These are phyloP conservation scores for Nannobrachium achirus DNA, from an alignment of 2,113 vertebrate genomes.

Conservation along the genomic window DNA sequence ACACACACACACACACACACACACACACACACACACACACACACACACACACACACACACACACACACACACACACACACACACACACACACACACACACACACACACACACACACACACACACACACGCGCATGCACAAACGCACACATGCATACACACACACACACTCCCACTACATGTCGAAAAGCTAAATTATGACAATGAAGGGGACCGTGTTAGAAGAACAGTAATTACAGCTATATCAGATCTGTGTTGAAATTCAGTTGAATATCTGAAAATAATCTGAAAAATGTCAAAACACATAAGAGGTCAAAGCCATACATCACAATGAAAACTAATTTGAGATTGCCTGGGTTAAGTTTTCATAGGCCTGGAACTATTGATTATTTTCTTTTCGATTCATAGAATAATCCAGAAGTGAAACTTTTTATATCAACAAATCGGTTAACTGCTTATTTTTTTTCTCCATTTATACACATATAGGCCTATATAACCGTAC, in stretches of 20 bases:
- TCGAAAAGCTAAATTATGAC: conserved; percentile 60
- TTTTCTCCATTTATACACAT: no score
- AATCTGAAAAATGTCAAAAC: conserved; percentile 44
- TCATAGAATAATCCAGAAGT: background rate
- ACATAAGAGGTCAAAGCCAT: background rate
- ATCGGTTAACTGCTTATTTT: no score
- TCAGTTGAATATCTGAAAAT: conserved; percentile 30
- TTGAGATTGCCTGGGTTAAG: no score
- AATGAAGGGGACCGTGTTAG: conserved; percentile 32
- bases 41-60: background rate
- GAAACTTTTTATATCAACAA: no score
- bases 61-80: conserved; percentile 14
- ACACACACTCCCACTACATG: conserved; percentile 16
- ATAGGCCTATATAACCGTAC: no score
- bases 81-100: conserved; percentile 8
- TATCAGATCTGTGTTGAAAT: conserved; percentile 44
- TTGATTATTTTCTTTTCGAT: background rate
- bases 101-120: conserved; percentile 3
- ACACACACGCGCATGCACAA: background rate
- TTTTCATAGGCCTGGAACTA: no score
- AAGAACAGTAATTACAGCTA: conserved; percentile 53
- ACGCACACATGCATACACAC: background rate
- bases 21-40: background rate
- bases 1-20: background rate
- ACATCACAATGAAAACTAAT: background rate